Percentiles rank a stretch among this genome's conserved stretches.
Conservation (phyloP, 2,888 invertebrate species). For the Polydrusus pterygomalis region DNA sequence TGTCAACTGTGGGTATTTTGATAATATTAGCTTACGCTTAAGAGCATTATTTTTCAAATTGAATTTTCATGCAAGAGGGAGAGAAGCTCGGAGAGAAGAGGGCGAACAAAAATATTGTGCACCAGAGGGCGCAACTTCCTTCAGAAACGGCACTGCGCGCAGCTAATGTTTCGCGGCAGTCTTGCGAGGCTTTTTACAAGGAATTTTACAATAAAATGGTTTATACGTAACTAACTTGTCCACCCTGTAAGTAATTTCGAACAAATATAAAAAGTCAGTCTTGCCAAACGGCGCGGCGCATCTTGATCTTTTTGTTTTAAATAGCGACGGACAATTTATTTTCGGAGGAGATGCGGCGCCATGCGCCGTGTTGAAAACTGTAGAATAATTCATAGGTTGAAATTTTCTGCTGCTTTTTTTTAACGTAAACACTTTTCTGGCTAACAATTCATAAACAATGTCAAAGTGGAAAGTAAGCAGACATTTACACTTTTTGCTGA, state of each 20-base stretch:
- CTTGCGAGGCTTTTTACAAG: no score
- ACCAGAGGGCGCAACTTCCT: no score
- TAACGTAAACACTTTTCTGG: slow-evolving; percentile 25
- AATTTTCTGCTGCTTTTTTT: slow-evolving; percentile 23
- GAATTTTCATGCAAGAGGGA: no score
- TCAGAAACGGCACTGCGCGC: no score
- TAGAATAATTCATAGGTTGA: background rate
- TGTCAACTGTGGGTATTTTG: no score
- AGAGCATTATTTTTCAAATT: no score
- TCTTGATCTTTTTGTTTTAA: slow-evolving; percentile 38
- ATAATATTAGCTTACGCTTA: no score
- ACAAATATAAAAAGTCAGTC: slow-evolving; percentile 20
- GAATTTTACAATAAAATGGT: no score
- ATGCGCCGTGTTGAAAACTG: slow-evolving; percentile 27
- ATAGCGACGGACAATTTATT: slow-evolving; percentile 33
- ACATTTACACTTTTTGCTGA: background rate
- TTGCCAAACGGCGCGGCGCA: slow-evolving; percentile 38
- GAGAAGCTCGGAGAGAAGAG: no score
- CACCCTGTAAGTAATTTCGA: background rate
- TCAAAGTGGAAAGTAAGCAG: slow-evolving; percentile 18
- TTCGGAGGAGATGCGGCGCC: slow-evolving; percentile 43
- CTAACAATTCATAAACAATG: slow-evolving; percentile 24
- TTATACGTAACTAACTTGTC: slow-evolving; percentile 3
- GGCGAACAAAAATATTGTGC: no score
- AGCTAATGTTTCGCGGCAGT: no score